These are phyloP conservation scores for Rhorus exstirpatorius DNA, from an alignment of 2,888 invertebrate species.

Conservation along the genomic window DNA sequence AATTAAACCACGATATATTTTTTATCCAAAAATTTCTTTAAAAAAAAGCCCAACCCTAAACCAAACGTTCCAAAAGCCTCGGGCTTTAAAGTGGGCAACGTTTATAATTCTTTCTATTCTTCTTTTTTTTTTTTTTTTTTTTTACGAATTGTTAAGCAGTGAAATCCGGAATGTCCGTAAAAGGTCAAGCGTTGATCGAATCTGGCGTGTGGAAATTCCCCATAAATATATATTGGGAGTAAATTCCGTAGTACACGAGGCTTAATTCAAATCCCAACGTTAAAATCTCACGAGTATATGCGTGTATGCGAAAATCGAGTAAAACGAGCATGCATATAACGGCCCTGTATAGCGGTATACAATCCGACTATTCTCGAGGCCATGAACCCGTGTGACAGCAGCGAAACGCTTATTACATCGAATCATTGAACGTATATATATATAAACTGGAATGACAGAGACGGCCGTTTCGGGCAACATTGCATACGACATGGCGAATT, in stretches of 20 bases:
- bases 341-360: neutral
- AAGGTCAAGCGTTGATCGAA: neutral
- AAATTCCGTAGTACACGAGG: slow-evolving; percentile 5
- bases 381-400: slow-evolving; percentile 14
- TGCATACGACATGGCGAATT: neutral
- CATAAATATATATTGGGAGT: neutral
- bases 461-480: slow-evolving; percentile 8
- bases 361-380: slow-evolving; percentile 3
- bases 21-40: too few relatives aligned
- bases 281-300: neutral
- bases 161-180: too few relatives aligned
- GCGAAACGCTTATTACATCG: slow-evolving; percentile 54
- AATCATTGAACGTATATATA: slow-evolving; percentile 62
- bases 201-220: neutral
- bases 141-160: too few relatives aligned
- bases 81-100: too few relatives aligned
- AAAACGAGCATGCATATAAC: slow-evolving; percentile 2
- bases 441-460: slow-evolving; percentile 34
- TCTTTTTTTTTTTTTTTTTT: too few relatives aligned
- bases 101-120: too few relatives aligned
- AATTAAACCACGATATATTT: too few relatives aligned
- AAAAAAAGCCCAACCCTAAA: too few relatives aligned
- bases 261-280: neutral
- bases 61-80: too few relatives aligned
- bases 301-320: neutral